A percentile compares a stretch with the other conserved stretches of the same genome.
These are phyloP conservation scores for Megaustenia siamemsis DNA, from an alignment of 2,888 invertebrate genomes.

Conservation along the genomic window DNA sequence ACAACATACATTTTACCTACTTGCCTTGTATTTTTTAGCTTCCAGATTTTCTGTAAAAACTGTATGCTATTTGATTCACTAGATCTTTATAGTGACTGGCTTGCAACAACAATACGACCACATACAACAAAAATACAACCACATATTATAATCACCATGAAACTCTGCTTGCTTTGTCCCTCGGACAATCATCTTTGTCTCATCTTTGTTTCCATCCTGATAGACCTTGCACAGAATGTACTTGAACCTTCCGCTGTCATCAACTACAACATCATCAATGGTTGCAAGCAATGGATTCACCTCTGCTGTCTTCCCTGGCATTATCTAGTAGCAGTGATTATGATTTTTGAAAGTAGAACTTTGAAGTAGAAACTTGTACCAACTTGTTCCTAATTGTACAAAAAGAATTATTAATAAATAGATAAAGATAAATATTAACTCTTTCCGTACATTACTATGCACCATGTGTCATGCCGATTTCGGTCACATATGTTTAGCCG, in stretches of 20 bases:
- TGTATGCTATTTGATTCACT: no score
- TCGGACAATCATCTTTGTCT: conserved; percentile 85
- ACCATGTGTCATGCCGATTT: no score
- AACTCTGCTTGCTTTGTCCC: conserved; percentile 88
- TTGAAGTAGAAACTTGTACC: neutral
- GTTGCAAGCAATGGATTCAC: conserved; percentile 64
- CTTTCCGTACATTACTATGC: no score
- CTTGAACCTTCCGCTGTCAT: conserved; percentile 86
- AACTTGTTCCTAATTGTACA: neutral
- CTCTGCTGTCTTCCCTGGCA: conserved; percentile 64
- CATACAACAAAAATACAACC: neutral
- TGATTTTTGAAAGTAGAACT: neutral
- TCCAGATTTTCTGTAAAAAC: no score
- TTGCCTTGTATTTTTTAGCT: no score
- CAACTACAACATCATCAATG: conserved; percentile 79
- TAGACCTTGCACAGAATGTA: conserved; percentile 92
- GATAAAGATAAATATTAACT: neutral
- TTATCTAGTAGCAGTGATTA: conserved; percentile 24
- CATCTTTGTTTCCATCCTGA: conserved; percentile 67
- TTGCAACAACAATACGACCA: neutral
- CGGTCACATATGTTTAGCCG: no score
- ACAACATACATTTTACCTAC: no score
- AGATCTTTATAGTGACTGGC: no score
- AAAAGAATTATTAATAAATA: neutral
- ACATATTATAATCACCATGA: conserved; percentile 83